A percentile compares a stretch with the other conserved stretches of the same genome.
Conservation (phyloP, 2,113 vertebrate genomes). For the Ciconia maguari region DNA sequence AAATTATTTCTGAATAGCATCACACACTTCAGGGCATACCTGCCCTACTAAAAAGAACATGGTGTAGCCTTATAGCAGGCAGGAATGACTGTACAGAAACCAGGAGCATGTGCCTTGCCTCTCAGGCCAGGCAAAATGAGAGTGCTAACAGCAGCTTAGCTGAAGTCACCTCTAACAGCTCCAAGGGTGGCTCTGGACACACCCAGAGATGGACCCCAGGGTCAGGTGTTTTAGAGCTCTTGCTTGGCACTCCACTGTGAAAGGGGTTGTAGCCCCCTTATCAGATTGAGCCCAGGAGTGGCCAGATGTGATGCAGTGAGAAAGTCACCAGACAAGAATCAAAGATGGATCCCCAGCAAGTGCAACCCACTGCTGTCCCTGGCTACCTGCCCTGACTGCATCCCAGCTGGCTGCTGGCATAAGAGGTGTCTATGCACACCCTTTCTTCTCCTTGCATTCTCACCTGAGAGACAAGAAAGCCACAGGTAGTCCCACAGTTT, state of each 20-base stretch:
- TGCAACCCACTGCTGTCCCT: neutral
- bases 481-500: neutral
- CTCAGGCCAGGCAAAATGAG: neutral
- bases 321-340: neutral
- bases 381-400: neutral
- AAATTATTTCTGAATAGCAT: neutral
- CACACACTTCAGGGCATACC: neutral
- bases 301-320: neutral
- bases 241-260: neutral
- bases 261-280: neutral
- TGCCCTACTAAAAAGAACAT: neutral
- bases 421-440: neutral
- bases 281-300: neutral
- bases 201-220: neutral
- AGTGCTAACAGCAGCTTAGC: too few relatives aligned
- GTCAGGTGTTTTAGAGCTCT: neutral
- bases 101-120: fast-evolving
- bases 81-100: neutral
- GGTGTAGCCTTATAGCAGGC: neutral
- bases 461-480: neutral
- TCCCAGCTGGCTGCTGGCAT: neutral
- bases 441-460: neutral
- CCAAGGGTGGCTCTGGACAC: neutral
- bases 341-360: neutral
- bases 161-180: neutral